phyloP scores from a whole-genome alignment of 2,888 invertebrate species.

The Hemistola chrysoprasaria region DNA sequence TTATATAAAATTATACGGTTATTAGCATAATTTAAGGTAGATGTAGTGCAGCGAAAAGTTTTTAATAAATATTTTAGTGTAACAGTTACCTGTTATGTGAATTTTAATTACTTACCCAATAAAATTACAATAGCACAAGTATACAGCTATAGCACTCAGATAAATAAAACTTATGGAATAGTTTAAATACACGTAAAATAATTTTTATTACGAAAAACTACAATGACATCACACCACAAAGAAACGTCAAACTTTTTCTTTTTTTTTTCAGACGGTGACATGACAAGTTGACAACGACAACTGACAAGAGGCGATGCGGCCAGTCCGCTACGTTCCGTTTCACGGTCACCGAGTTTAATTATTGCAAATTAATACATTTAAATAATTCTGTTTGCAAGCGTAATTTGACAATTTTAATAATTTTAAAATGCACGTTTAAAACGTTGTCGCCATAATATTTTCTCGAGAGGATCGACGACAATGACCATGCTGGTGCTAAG shows the following conservation, averaged over 20 bases:
- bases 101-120: slow-evolving; percentile 36
- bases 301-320: slow-evolving; percentile 40
- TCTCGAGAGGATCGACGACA: slow-evolving; percentile 50
- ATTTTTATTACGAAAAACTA: slow-evolving; percentile 39
- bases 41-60: too few relatives aligned
- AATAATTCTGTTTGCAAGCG: slow-evolving; percentile 10
- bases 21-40: too few relatives aligned
- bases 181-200: slow-evolving; percentile 39
- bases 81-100: too few relatives aligned
- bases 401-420: slow-evolving; percentile 5
- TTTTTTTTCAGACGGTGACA: slow-evolving; percentile 57
- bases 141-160: slow-evolving; percentile 31
- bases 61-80: too few relatives aligned
- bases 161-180: neutral
- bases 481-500: slow-evolving; percentile 60
- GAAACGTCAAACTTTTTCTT: slow-evolving; percentile 65
- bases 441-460: slow-evolving; percentile 34
- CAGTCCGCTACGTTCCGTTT: slow-evolving; percentile 68
- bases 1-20: too few relatives aligned
- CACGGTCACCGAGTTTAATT: slow-evolving; percentile 52
- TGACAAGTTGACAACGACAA: too few relatives aligned
- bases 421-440: slow-evolving; percentile 24
- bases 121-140: slow-evolving; percentile 31
- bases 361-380: slow-evolving; percentile 18
- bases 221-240: slow-evolving; percentile 53